Evolutionary conservation across 2,888 invertebrate genomes (phyloP).

Genomic region (Lycaena phlaeas): DNA sequence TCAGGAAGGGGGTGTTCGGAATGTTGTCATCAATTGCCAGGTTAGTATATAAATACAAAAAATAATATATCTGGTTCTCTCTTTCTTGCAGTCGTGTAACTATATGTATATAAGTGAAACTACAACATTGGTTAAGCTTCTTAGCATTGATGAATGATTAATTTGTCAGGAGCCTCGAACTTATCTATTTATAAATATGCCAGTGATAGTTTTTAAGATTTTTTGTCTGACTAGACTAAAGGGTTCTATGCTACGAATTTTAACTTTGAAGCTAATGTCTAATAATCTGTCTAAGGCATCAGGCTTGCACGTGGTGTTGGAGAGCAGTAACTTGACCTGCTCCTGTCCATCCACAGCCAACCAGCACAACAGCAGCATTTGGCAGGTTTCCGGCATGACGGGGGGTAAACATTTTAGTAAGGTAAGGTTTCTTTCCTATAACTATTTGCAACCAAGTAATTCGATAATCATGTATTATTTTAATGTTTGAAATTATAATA

Average conservation of each 20-base stretch:
- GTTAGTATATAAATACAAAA: conserved; percentile 23
- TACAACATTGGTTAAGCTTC: too few species aligned
- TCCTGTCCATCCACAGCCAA: conserved; percentile 42
- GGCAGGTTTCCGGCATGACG: conserved; percentile 57
- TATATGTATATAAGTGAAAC: too few species aligned
- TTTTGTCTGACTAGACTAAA: too few species aligned
- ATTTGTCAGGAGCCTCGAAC: too few species aligned
- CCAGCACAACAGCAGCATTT: conserved; percentile 49
- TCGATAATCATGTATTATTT: too few species aligned
- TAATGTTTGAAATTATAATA: too few species aligned
- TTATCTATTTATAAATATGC: too few species aligned
- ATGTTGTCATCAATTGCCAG: conserved; percentile 54
- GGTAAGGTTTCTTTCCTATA: conserved; percentile 26
- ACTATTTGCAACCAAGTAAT: background rate
- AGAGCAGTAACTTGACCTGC: conserved; percentile 40
- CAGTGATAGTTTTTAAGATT: too few species aligned
- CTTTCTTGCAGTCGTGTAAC: too few species aligned
- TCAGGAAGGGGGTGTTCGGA: conserved; percentile 38
- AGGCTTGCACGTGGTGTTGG: conserved; percentile 54
- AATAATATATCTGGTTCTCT: background rate
- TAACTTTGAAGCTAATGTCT: background rate
- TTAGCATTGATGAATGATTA: too few species aligned
- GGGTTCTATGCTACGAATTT: too few species aligned
- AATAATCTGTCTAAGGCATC: conserved; percentile 36
- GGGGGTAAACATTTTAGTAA: conserved; percentile 55